These are phyloP conservation scores for Lamellibrachia luymesi DNA, from an alignment of 1,140 invertebrate species.

Conservation along the genomic window DNA sequence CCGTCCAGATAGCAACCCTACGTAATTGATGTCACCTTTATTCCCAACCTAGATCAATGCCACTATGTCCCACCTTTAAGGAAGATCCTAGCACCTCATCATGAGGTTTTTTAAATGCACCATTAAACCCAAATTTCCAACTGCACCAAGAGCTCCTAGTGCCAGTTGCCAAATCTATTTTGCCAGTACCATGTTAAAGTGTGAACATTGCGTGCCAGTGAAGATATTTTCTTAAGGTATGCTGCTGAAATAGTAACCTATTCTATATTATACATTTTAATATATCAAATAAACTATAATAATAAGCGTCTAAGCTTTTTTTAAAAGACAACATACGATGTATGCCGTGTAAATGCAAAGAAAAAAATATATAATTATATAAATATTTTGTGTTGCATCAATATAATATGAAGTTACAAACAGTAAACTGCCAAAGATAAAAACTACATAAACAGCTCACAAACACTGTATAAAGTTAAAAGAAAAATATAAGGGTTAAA, in stretches of 20 bases:
- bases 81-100: background rate
- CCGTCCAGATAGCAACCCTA: background rate
- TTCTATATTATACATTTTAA: background rate
- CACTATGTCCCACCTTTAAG: background rate
- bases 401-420: background rate
- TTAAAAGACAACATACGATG: background rate
- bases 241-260: background rate
- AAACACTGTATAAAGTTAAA: slow-evolving; percentile 6
- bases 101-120: background rate
- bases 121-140: background rate
- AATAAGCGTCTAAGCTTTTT: background rate
- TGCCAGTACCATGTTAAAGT: background rate
- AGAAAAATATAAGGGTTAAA: slow-evolving; percentile 1
- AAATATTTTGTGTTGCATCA: background rate
- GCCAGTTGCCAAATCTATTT: background rate
- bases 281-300: background rate
- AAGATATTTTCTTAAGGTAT: background rate
- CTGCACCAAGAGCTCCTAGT: background rate
- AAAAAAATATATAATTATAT: background rate
- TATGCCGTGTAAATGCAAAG: background rate
- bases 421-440: background rate
- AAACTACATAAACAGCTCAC: background rate
- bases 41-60: background rate
- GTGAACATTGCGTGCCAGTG: slow-evolving; percentile 3
- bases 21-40: background rate